These are phyloP conservation scores for Drosophila maculinotata DNA, from an alignment of 2,888 invertebrate species.

Conservation along the genomic window DNA sequence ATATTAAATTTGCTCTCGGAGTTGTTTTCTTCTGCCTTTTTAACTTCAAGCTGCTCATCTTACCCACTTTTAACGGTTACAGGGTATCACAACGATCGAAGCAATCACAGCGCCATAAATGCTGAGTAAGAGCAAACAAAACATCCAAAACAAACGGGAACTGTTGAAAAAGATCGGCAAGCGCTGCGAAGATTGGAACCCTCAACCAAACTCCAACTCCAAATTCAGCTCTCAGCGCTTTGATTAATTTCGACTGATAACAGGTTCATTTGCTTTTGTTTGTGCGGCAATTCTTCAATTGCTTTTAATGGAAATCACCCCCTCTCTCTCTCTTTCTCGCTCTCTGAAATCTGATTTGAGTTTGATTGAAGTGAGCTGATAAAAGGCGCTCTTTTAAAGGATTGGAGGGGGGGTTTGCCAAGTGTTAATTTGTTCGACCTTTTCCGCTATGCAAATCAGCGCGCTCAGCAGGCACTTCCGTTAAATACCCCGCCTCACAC, in stretches of 20 bases:
- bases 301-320: constrained; percentile 43
- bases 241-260: constrained; percentile 81
- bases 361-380: constrained; percentile 69
- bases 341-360: constrained; percentile 22
- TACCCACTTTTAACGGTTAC: not conserved
- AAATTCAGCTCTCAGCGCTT: constrained; percentile 30
- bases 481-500: not conserved
- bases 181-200: constrained; percentile 4
- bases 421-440: constrained; percentile 49
- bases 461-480: constrained; percentile 56
- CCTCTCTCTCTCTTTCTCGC: not conserved
- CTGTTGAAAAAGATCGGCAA: constrained; percentile 39
- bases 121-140: constrained; percentile 79
- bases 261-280: constrained; percentile 82
- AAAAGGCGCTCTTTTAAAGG: constrained; percentile 24
- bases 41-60: not conserved
- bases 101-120: constrained; percentile 53
- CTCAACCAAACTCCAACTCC: constrained; percentile 12
- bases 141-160: constrained; percentile 45
- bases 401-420: not conserved
- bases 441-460: constrained; percentile 69
- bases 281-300: constrained; percentile 70
- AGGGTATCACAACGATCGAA: constrained; percentile 20
- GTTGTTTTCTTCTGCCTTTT: no score
- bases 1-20: no score